phyloP scores from a whole-genome alignment of 2,113 vertebrate genomes.

The Edolisoma coerulescens region DNA sequence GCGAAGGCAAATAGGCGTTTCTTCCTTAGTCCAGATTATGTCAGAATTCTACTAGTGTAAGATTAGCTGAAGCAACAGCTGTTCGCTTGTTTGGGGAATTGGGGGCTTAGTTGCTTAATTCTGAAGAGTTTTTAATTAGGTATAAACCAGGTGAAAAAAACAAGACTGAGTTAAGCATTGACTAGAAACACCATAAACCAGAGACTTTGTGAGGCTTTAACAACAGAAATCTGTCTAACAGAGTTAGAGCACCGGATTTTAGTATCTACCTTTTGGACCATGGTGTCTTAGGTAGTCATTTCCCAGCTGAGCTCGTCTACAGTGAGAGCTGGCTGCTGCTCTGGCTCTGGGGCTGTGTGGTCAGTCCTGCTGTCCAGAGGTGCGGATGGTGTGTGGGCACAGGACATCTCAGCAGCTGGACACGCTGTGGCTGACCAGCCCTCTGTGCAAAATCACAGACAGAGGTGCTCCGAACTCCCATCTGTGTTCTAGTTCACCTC shows the following conservation, averaged over 20 bases:
- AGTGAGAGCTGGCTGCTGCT: background rate
- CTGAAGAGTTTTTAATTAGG: background rate
- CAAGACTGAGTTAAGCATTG: background rate
- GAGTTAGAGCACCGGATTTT: no score
- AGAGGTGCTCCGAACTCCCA: rapidly evolving
- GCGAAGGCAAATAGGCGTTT: background rate
- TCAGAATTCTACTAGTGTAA: rapidly evolving
- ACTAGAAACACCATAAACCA: background rate
- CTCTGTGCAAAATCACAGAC: background rate
- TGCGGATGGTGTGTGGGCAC: background rate
- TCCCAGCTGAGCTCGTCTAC: background rate
- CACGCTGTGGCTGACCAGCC: background rate
- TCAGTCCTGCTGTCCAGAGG: background rate
- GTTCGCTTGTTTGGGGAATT: rapidly evolving
- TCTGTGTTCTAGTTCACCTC: no score
- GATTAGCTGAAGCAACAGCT: background rate
- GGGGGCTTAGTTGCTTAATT: background rate
- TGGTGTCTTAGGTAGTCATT: rapidly evolving
- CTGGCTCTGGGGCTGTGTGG: background rate
- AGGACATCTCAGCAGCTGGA: background rate
- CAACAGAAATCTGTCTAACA: background rate
- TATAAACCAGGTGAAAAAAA: background rate
- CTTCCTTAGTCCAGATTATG: background rate
- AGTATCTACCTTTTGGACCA: rapidly evolving
- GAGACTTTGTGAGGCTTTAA: background rate